Conservation (phyloP, 1,140 invertebrate species). For the Eubasilissa regina region DNA sequence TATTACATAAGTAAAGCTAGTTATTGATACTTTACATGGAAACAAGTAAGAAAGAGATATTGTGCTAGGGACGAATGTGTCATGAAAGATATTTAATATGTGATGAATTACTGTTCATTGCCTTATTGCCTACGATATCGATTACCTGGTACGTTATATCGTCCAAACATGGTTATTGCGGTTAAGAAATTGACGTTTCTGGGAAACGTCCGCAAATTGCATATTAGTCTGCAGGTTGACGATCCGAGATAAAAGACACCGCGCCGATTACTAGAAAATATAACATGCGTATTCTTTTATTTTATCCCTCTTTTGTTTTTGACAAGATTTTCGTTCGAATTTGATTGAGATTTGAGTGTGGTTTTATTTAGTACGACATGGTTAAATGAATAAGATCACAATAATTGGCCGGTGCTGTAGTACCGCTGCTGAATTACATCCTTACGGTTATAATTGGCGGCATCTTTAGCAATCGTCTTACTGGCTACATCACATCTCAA, state of each 20-base stretch:
- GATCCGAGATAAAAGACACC: neutral
- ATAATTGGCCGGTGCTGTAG: slow-evolving; percentile 17
- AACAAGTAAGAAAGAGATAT: neutral
- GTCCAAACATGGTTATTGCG: slow-evolving; percentile 29
- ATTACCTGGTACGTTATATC: neutral
- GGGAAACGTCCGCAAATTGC: neutral
- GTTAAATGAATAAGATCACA: slow-evolving; percentile 24
- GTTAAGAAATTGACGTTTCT: slow-evolving; percentile 32
- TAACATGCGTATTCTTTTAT: neutral
- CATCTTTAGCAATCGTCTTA: slow-evolving; percentile 20
- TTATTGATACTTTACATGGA: too few species aligned
- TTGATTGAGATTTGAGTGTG: slow-evolving; percentile 5
- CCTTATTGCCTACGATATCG: neutral
- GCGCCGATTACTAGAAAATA: neutral
- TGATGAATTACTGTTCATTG: neutral
- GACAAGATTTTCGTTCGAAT: too few species aligned
- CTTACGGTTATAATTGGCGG: neutral
- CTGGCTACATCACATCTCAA: slow-evolving; percentile 18
- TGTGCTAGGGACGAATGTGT: slow-evolving; percentile 1
- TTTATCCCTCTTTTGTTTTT: too few species aligned
- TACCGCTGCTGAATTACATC: neutral
- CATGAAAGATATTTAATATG: slow-evolving; percentile 12
- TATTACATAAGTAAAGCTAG: too few species aligned
- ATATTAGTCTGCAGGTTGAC: neutral
- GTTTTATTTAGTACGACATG: slow-evolving; percentile 5